Percentiles rank a stretch among this genome's conserved stretches.
These are phyloP conservation scores for Podargus strigoides DNA, from an alignment of 2,797 vertebrate species.

Conservation along the genomic window DNA sequence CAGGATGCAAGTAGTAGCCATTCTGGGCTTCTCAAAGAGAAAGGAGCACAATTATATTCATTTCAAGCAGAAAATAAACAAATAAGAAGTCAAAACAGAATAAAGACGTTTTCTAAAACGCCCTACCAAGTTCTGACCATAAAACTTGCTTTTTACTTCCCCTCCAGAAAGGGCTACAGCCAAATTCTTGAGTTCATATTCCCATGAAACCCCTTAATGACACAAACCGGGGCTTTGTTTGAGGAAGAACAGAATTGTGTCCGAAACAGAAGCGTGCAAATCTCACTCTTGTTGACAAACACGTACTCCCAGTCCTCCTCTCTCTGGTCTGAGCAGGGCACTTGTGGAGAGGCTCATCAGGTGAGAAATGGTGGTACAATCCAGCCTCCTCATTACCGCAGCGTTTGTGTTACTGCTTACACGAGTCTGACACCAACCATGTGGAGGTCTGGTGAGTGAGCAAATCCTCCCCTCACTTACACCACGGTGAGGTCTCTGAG, in stretches of 20 bases:
- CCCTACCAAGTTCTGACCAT: neutral
- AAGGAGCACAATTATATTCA: neutral
- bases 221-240: conserved; percentile 30
- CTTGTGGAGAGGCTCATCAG: neutral
- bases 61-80: conserved; percentile 28
- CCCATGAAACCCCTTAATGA: neutral
- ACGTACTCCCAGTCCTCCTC: neutral
- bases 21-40: neutral
- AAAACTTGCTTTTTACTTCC: neutral
- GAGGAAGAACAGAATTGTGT: neutral
- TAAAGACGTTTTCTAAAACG: neutral
- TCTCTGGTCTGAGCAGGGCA: neutral
- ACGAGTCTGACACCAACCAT: neutral
- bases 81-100: neutral
- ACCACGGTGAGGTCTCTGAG: neutral
- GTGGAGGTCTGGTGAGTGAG: neutral
- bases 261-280: neutral
- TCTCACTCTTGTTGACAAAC: neutral
- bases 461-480: neutral
- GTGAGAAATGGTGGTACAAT: neutral
- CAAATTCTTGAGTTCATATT: neutral
- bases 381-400: neutral
- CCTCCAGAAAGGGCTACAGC: neutral
- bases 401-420: neutral
- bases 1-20: neutral